A percentile compares a stretch with the other conserved stretches of the same genome.
phyloP scores from a whole-genome alignment of 2,888 invertebrate species.

The Tridacna gigas region DNA sequence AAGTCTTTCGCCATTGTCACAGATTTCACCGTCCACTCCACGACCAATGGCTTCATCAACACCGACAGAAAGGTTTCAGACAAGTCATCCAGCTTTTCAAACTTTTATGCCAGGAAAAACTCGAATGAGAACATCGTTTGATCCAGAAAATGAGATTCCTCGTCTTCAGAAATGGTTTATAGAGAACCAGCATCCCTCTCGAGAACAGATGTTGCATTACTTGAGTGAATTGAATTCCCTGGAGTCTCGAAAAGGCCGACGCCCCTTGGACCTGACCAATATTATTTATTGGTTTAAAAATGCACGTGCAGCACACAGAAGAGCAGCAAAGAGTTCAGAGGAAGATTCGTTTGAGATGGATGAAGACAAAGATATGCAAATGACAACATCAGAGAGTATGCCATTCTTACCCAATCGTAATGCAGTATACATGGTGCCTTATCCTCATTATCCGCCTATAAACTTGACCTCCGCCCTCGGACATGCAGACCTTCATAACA shows the following conservation, averaged over 20 bases:
- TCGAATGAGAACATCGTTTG: slow-evolving; percentile 98
- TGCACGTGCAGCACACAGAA: slow-evolving; percentile 96
- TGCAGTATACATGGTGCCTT: slow-evolving; percentile 83
- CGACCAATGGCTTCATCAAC: slow-evolving; percentile 62
- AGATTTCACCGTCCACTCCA: slow-evolving; percentile 33
- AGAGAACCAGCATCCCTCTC: slow-evolving; percentile 98
- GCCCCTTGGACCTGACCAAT: slow-evolving; percentile 97
- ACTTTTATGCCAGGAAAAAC: slow-evolving; percentile 76
- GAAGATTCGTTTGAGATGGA: slow-evolving; percentile 79
- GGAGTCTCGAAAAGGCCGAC: slow-evolving; percentile 93
- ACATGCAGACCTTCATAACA: slow-evolving; percentile 43
- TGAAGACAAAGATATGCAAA: slow-evolving; percentile 66
- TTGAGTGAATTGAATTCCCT: slow-evolving; percentile 96
- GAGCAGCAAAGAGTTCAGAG: slow-evolving; percentile 87
- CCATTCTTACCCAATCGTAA: slow-evolving; percentile 83
- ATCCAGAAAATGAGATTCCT: slow-evolving; percentile 97
- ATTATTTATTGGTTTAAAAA: slow-evolving; percentile 96
- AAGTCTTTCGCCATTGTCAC: slow-evolving; percentile 27
- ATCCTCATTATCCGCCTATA: slow-evolving; percentile 70
- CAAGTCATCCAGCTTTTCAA: slow-evolving; percentile 53
- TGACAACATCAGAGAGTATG: slow-evolving; percentile 49
- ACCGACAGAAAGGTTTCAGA: slow-evolving; percentile 51
- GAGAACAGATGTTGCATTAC: slow-evolving; percentile 98
- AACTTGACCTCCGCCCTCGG: slow-evolving; percentile 49
- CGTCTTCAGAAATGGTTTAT: slow-evolving; percentile 98